These are phyloP conservation scores for Fulica atra DNA, from an alignment of 2,113 vertebrate species.

Conservation along the genomic window DNA sequence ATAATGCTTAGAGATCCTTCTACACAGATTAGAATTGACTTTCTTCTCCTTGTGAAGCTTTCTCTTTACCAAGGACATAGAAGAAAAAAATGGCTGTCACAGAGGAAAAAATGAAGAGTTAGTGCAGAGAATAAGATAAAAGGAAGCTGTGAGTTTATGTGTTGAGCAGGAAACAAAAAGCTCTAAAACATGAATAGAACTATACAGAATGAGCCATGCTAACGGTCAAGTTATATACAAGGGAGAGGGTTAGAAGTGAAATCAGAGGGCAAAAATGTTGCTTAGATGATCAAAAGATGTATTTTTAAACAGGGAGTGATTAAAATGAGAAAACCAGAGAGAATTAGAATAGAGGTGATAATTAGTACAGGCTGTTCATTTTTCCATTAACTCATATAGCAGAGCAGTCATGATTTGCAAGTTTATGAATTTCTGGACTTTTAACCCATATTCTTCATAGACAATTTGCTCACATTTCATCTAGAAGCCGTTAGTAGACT, in stretches of 20 bases:
- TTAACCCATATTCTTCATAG: conserved; percentile 50
- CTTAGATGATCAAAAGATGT: conserved; percentile 49
- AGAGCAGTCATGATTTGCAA: conserved; percentile 46
- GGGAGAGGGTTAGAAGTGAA: background rate
- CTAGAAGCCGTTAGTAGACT: conserved; percentile 32
- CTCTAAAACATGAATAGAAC: background rate
- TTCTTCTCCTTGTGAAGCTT: background rate
- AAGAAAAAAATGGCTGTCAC: background rate
- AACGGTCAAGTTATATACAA: background rate
- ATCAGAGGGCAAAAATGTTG: conserved; percentile 18
- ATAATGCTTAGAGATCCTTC: background rate
- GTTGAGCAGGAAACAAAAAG: background rate
- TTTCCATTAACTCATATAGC: conserved; percentile 19
- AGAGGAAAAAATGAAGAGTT: background rate
- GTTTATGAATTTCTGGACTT: conserved; percentile 66
- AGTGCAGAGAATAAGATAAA: background rate
- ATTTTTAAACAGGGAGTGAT: conserved; percentile 42
- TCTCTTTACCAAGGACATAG: background rate
- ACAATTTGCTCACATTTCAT: conserved; percentile 35
- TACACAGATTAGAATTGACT: background rate
- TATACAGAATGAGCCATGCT: background rate
- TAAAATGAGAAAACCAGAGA: conserved; percentile 43
- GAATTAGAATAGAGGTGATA: conserved; percentile 50
- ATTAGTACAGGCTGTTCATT: conserved; percentile 57
- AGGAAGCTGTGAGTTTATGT: background rate